These are phyloP conservation scores for Caenorhabditis afra DNA, from an alignment of 2,888 invertebrate genomes.

Conservation along the genomic window DNA sequence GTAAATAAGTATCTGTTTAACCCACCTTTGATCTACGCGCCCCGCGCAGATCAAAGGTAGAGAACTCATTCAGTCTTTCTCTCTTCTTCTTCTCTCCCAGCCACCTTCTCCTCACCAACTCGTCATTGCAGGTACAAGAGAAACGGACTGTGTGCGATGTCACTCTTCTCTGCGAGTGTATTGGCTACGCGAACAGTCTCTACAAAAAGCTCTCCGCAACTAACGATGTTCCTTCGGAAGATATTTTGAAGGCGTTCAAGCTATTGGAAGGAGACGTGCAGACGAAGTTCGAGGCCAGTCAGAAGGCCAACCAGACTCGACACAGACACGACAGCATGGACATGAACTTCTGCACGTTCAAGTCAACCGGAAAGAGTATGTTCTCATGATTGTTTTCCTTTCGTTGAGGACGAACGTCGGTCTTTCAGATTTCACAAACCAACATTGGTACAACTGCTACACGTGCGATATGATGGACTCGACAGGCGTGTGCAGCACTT, in stretches of 20 bases:
- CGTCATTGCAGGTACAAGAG: conserved; percentile 20
- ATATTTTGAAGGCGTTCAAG: conserved; percentile 18
- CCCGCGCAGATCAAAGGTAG: too few species aligned
- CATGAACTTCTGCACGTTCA: conserved; percentile 38
- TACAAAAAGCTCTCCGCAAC: background rate
- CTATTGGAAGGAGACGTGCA: conserved; percentile 16
- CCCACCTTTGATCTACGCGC: too few species aligned
- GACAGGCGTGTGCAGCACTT: conserved; percentile 97
- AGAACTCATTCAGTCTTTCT: too few species aligned
- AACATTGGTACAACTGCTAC: conserved; percentile 93
- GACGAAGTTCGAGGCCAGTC: too few species aligned
- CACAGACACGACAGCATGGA: conserved; percentile 16
- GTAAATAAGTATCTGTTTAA: background rate
- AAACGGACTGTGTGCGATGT: conserved; percentile 21
- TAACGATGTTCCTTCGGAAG: background rate
- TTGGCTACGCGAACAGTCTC: conserved; percentile 34
- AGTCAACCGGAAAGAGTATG: conserved; percentile 39
- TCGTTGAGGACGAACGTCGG: too few species aligned
- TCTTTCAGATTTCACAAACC: conserved; percentile 95
- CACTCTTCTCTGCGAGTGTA: conserved; percentile 18
- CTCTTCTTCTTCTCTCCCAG: too few species aligned
- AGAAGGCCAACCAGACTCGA: too few species aligned
- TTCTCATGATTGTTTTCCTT: background rate
- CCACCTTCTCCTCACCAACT: too few species aligned
- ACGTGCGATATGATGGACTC: conserved; percentile 98